A percentile compares a stretch with the other conserved stretches of the same genome.
phyloP scores from a whole-genome alignment of 1,140 invertebrate genomes.

The Bombus cullumanus region DNA sequence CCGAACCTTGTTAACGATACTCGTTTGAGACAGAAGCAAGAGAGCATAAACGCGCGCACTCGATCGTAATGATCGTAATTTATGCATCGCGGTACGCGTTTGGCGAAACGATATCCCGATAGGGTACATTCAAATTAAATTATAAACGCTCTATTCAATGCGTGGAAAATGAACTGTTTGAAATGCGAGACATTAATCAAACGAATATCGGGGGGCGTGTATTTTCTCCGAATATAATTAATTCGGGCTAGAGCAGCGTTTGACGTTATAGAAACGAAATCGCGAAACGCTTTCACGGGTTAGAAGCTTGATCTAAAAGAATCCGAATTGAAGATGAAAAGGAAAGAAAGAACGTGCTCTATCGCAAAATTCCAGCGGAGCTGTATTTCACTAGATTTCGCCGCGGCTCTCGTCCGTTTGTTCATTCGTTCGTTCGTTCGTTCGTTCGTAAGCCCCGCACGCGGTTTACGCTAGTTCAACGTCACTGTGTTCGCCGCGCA shows the following conservation, averaged over 20 bases:
- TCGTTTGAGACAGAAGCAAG: neutral
- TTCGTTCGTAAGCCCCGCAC: neutral
- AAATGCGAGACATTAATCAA: neutral
- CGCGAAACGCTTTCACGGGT: neutral
- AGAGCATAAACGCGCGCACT: neutral
- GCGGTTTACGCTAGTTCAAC: neutral
- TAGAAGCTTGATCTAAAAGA: neutral
- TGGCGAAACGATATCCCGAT: neutral
- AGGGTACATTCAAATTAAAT: slow-evolving; percentile 1
- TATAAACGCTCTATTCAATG: neutral
- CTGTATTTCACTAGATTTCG: slow-evolving; percentile 1
- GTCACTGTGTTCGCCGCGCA: neutral
- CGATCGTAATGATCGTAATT: slow-evolving; percentile 24
- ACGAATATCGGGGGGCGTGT: neutral
- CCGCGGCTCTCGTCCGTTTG: neutral
- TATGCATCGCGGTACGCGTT: neutral
- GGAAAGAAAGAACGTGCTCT: neutral
- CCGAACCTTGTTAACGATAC: slow-evolving; percentile 2
- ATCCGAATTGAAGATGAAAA: neutral
- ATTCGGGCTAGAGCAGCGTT: neutral
- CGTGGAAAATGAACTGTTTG: neutral
- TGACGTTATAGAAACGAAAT: neutral
- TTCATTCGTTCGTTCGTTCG: neutral
- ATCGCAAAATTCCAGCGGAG: neutral
- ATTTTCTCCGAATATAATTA: neutral